These are phyloP conservation scores for Rhingia campestris DNA, from an alignment of 2,888 invertebrate genomes.

Conservation along the genomic window DNA sequence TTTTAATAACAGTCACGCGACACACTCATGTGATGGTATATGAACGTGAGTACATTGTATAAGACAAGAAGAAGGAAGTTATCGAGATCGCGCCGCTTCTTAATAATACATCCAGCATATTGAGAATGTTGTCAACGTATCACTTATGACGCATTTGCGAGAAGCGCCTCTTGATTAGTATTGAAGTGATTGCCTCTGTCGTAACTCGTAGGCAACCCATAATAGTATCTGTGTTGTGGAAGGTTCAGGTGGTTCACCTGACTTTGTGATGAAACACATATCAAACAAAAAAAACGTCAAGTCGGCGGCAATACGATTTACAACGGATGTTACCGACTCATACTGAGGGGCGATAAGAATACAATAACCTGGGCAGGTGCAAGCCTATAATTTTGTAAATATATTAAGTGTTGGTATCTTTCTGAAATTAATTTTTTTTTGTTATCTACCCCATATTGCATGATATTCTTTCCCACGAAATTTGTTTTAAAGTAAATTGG, in stretches of 20 bases:
- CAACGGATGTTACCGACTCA: not conserved
- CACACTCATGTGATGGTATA: slow-evolving; percentile 15
- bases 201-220: slow-evolving; percentile 3
- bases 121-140: not conserved
- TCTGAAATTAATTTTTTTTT: no score
- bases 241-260: slow-evolving; percentile 51
- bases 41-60: not conserved
- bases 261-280: not conserved
- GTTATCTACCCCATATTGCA: not conserved
- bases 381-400: not conserved
- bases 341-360: not conserved
- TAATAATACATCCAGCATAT: not conserved
- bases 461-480: not conserved
- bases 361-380: not conserved
- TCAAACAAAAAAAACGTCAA: not conserved
- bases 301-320: not conserved
- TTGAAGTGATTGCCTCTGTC: slow-evolving; percentile 1
- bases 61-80: not conserved
- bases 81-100: not conserved
- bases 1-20: slow-evolving; percentile 50
- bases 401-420: no score
- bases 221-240: slow-evolving; percentile 36
- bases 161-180: slow-evolving; percentile 19
- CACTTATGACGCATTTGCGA: not conserved
- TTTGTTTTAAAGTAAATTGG: not conserved